Evolutionary conservation across 1,140 invertebrate species (phyloP).

Genomic region (Pollicipes pollicipes): DNA sequence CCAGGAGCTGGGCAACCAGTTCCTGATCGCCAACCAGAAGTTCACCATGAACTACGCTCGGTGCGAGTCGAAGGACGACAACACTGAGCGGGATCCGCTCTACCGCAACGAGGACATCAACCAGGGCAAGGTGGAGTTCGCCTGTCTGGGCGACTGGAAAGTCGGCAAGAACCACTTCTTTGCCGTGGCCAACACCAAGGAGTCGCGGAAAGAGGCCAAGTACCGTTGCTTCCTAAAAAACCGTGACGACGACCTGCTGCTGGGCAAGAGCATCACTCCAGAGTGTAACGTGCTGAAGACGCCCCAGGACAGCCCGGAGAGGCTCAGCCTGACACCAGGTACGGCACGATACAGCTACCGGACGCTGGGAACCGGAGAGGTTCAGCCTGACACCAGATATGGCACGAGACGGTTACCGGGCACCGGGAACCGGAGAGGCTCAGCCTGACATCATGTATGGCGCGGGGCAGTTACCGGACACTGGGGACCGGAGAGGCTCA

Average conservation of each 20-base stretch:
- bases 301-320: constrained; percentile 77
- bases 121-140: constrained; percentile 61
- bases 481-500: too few relatives aligned
- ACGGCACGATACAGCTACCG: constrained; percentile 21
- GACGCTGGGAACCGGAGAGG: not conserved
- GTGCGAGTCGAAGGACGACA: constrained; percentile 52
- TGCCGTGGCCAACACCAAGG: constrained; percentile 82
- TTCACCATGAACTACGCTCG: constrained; percentile 86
- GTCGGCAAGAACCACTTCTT: constrained; percentile 88
- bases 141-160: constrained; percentile 87
- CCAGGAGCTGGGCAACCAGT: constrained; percentile 86
- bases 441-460: too few relatives aligned
- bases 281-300: constrained; percentile 83
- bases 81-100: constrained; percentile 35
- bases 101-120: not conserved
- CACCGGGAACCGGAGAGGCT: too few relatives aligned
- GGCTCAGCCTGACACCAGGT: constrained; percentile 67
- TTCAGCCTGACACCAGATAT: too few relatives aligned
- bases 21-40: constrained; percentile 90
- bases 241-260: constrained; percentile 76
- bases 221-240: constrained; percentile 85
- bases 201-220: constrained; percentile 81
- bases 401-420: too few relatives aligned
- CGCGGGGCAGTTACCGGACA: too few relatives aligned
- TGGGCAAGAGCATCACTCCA: constrained; percentile 76